Percentiles rank a stretch among this genome's conserved stretches.
Conservation (phyloP, 1,140 invertebrate species). For the Bilobella aurantiaca region DNA sequence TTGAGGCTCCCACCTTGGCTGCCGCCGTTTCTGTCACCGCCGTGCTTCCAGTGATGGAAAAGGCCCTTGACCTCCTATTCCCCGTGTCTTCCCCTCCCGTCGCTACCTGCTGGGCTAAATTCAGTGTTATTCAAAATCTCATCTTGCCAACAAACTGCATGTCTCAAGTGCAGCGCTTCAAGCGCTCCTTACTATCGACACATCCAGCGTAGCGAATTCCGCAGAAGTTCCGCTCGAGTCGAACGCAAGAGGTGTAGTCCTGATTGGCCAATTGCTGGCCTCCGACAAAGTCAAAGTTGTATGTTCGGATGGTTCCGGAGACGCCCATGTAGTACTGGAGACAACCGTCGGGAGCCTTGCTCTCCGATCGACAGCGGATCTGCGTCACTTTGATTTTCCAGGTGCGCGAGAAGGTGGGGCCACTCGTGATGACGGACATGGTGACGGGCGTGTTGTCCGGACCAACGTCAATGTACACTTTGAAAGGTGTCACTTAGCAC, state of each 20-base stretch:
- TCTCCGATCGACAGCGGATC: constrained; percentile 62
- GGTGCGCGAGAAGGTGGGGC: constrained; percentile 55
- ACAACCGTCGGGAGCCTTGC: constrained; percentile 70
- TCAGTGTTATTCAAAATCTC: background rate
- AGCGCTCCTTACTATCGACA: constrained; percentile 47
- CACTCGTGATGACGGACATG: constrained; percentile 65
- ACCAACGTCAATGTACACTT: constrained; percentile 73
- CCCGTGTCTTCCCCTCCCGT: too few species aligned
- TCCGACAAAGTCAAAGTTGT: constrained; percentile 63
- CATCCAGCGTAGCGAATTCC: constrained; percentile 71
- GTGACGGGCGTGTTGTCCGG: constrained; percentile 58
- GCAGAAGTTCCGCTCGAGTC: constrained; percentile 76
- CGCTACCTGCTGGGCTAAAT: background rate
- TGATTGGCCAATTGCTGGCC: constrained; percentile 78
- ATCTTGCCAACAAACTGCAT: background rate
- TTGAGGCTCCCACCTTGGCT: too few species aligned
- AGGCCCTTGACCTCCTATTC: too few species aligned
- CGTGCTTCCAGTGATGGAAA: too few species aligned
- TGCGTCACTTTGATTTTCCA: constrained; percentile 72
- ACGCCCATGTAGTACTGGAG: constrained; percentile 71
- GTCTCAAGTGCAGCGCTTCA: too few species aligned
- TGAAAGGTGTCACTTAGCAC: constrained; percentile 27
- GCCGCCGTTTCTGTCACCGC: too few species aligned
- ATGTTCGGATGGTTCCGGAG: constrained; percentile 64
- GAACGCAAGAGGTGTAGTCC: constrained; percentile 73